phyloP scores from a whole-genome alignment of 2,888 invertebrate species.

The Dysmachus trigonus region DNA sequence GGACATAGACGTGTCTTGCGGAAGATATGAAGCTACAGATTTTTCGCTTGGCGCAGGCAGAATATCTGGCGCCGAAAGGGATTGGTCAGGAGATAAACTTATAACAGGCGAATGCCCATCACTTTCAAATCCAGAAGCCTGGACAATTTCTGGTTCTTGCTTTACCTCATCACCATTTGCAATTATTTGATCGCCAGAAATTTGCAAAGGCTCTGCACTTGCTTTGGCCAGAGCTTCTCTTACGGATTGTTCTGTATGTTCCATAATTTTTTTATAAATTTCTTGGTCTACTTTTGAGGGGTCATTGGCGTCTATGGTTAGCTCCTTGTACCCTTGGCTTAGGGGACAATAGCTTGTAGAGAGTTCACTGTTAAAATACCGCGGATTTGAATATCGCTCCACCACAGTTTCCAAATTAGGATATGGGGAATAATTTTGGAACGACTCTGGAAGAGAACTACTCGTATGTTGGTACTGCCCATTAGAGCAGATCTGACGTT shows the following conservation, averaged over 20 bases:
- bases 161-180: not conserved
- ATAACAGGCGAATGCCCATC: not conserved
- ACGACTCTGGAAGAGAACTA: not conserved
- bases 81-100: not conserved
- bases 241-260: constrained; percentile 33
- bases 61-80: not conserved
- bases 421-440: not conserved
- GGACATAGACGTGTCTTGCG: not conserved
- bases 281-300: constrained; percentile 7
- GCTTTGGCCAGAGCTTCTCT: constrained; percentile 26
- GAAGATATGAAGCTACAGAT: not conserved
- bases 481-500: not conserved
- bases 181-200: not conserved
- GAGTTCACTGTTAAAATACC: not conserved
- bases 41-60: not conserved
- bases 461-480: not conserved
- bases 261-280: constrained; percentile 13
- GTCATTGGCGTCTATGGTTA: not conserved
- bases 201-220: constrained; percentile 9
- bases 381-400: not conserved
- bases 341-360: not conserved
- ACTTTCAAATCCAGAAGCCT: not conserved
- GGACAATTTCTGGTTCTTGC: not conserved
- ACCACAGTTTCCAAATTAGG: not conserved
- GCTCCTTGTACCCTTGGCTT: not conserved